Evolutionary conservation across 2,888 invertebrate genomes (phyloP).

Genomic region (Troides aeacus): DNA sequence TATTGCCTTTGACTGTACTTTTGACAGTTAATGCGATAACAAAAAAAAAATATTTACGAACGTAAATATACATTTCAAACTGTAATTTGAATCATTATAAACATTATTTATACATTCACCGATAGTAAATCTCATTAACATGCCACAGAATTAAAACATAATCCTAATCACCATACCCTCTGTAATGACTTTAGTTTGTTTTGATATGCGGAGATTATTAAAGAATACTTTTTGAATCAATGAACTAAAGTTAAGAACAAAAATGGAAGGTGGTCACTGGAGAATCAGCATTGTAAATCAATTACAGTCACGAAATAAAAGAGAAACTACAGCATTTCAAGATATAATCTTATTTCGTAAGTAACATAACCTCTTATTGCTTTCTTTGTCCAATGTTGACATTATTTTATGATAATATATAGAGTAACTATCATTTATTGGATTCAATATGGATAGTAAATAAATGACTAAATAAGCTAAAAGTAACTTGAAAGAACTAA

Average conservation of each 20-base stretch:
- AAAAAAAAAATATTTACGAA: conserved; percentile 25
- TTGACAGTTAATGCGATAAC: conserved; percentile 17
- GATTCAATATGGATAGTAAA: too few species aligned
- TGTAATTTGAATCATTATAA: conserved; percentile 4
- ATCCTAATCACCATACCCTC: not conserved
- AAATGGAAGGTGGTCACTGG: conserved; percentile 81
- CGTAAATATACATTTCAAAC: conserved; percentile 19
- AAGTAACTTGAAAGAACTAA: too few species aligned
- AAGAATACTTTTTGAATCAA: conserved; percentile 44
- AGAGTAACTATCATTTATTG: too few species aligned
- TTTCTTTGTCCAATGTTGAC: conserved; percentile 24
- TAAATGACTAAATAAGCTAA: too few species aligned
- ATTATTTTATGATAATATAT: conserved; percentile 10
- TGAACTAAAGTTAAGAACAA: conserved; percentile 40
- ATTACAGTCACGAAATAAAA: conserved; percentile 86
- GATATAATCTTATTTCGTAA: conserved; percentile 91
- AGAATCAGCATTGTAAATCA: conserved; percentile 85
- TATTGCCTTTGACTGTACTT: conserved; percentile 11
- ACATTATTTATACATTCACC: conserved; percentile 5
- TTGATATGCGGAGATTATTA: conserved; percentile 50
- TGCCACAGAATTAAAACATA: not conserved
- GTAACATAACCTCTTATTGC: conserved; percentile 67
- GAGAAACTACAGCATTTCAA: conserved; percentile 86
- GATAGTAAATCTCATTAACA: conserved; percentile 15
- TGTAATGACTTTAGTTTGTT: conserved; percentile 70